Evolutionary conservation across 2,113 vertebrate genomes (phyloP).

Genomic region (Panthera tigris): DNA sequence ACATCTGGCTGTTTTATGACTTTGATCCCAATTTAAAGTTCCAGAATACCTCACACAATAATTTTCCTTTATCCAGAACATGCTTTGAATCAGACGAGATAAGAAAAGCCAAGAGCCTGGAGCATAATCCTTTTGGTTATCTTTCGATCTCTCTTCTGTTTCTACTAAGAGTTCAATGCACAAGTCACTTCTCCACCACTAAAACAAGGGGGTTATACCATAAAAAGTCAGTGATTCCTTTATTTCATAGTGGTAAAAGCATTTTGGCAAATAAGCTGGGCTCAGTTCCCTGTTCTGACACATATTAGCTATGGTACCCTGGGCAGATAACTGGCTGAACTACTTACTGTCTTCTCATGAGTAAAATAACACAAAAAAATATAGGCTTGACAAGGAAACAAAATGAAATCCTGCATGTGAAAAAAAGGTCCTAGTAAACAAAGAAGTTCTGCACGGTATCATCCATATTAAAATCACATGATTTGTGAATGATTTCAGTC

Average conservation of each 20-base stretch:
- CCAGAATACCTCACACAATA: slow-evolving; percentile 20
- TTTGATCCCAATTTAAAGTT: slow-evolving; percentile 52
- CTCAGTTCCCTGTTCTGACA: not conserved
- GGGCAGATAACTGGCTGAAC: not conserved
- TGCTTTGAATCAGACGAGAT: slow-evolving; percentile 45
- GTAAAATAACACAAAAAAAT: slow-evolving; percentile 11
- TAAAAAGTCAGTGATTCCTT: not conserved
- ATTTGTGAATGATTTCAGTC: slow-evolving; percentile 21
- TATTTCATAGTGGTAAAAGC: not conserved
- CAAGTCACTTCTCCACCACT: not conserved
- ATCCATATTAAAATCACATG: slow-evolving; percentile 26
- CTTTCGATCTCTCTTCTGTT: slow-evolving; percentile 5
- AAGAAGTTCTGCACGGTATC: not conserved
- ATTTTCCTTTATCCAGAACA: slow-evolving; percentile 53
- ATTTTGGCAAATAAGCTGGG: not conserved
- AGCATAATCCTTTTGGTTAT: not conserved
- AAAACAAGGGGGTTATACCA: not conserved
- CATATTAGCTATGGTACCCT: not conserved
- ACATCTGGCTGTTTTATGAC: slow-evolving; percentile 59
- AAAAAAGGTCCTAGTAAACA: slow-evolving; percentile 35
- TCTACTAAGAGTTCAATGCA: not conserved
- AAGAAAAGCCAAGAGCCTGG: not conserved
- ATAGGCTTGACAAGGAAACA: not conserved
- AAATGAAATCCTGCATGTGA: slow-evolving; percentile 6
- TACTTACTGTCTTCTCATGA: not conserved